Conservation (phyloP, 2,113 vertebrate genomes). For the Amphiprion percula region DNA sequence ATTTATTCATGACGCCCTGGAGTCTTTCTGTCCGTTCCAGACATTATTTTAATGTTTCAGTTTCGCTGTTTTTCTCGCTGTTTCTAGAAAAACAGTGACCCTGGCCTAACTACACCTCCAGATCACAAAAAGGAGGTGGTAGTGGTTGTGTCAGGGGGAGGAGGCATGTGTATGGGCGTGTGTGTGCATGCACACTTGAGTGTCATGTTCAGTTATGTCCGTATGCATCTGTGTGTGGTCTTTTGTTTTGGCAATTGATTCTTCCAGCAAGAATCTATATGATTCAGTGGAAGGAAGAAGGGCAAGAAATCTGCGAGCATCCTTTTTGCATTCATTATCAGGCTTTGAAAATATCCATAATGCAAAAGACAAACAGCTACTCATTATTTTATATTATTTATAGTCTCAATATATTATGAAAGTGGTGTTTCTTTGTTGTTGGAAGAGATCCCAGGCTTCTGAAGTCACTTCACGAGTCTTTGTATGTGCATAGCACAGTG, state of each 20-base stretch:
- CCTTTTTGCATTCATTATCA: constrained; percentile 72
- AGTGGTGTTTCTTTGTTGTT: constrained; percentile 40
- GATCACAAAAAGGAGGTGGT: constrained; percentile 29
- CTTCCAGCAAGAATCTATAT: constrained; percentile 28
- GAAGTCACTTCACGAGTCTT: constrained; percentile 26
- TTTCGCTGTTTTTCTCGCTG: constrained; percentile 57
- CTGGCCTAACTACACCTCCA: constrained; percentile 53
- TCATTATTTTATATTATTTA: constrained; percentile 53
- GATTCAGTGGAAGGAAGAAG: constrained; percentile 4
- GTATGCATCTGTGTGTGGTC: constrained; percentile 7
- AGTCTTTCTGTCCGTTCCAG: constrained; percentile 77
- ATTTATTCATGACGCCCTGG: constrained; percentile 82
- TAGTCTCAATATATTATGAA: constrained; percentile 42
- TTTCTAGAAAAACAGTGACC: constrained; percentile 65
- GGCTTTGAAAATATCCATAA: constrained; percentile 62
- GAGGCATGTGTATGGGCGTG: neutral
- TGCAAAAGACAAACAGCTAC: constrained; percentile 54
- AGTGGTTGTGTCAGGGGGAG: neutral
- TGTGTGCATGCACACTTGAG: neutral
- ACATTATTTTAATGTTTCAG: constrained; percentile 76
- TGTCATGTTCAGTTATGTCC: constrained; percentile 17
- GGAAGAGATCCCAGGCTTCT: constrained; percentile 15
- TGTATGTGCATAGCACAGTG: constrained; percentile 25
- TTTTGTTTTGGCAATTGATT: constrained; percentile 34
- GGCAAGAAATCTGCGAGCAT: constrained; percentile 31